A percentile compares a stretch with the other conserved stretches of the same genome.
These are phyloP conservation scores for fruit fly (Drosophila melanogaster) DNA, from an alignment of 1,140 invertebrate genomes.

Conservation along the genomic window Release_6_plus_ISO1_MT NT_033777.3:8883001-8883500, in stretches of 20 bases:
- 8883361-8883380: slow-evolving; percentile 6
- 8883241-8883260: not conserved
- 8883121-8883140: slow-evolving; percentile 12
- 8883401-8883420: not conserved
- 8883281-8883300: not conserved
- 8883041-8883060: not conserved
- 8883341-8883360: too few relatives aligned
- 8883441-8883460: slow-evolving; percentile 39
- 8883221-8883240: slow-evolving; percentile 4
- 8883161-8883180: slow-evolving; percentile 36
- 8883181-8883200: slow-evolving; percentile 1
- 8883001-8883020: slow-evolving; percentile 46
- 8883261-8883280: not conserved
- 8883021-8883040: slow-evolving; percentile 30
- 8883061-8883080: slow-evolving; percentile 31
- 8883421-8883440: slow-evolving; percentile 13
- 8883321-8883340: too few relatives aligned
- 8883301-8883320: too few relatives aligned
- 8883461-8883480: slow-evolving; percentile 22
- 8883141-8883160: slow-evolving; percentile 21
- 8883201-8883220: not conserved
- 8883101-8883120: slow-evolving; percentile 40
- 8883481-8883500: slow-evolving; percentile 9
- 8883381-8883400: slow-evolving; percentile 3
- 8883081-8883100: slow-evolving; percentile 18